Base-by-base conservation (phyloP, 1,140 invertebrate species). In the Alviniconcha marisindica region DNA sequence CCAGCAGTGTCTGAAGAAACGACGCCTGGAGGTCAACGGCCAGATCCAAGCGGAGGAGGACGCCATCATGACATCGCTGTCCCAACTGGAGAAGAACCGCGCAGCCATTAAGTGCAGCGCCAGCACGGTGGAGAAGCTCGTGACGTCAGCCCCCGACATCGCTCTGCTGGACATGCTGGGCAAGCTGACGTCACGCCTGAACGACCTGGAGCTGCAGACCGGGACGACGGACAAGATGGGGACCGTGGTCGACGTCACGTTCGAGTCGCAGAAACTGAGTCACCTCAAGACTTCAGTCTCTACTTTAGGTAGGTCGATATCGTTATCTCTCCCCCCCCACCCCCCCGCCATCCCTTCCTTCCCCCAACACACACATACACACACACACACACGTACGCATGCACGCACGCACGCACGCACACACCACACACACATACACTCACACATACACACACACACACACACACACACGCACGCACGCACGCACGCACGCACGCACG, bases 121-220 rank as follows among this genome's bases (percentile, higher is more conserved):
- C 63, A 31, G 28, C 63, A 18, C 0, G 28, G 12, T 66, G 63
- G 63, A 66, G 63, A 5, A 33, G 28, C 63, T 66, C 12, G 63
- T 33, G 3, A 33, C 31, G 28, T 33, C 63, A 0, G 63, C 63
- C 63, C 63, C 63, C 12, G 63, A 66, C 36, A 33, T 66, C 7
- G 63, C 63, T 33, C 18, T 66, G 12, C 63, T 66, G 63, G 63
- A 33, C 63, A 66, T 66, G 63, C 63, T 66, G 7, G 24, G 63
- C 28, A 66, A 66, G 63, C 63, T 66, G 63, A 66, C 63, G 28
- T 31, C 63, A 33, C n/a, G 63, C 28, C 5, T 66, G 28, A 31
- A 33, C 63, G 63, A 66, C 28, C 63, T 66, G 63, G 63, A 66
- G 28, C 63, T 33, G 63, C 5, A 33, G 63, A 66, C 28, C 28